A percentile compares a stretch with the other conserved stretches of the same genome.
Evolutionary conservation across 2,113 vertebrate species (phyloP).

Genomic region (Rhodinocichla rosea): DNA sequence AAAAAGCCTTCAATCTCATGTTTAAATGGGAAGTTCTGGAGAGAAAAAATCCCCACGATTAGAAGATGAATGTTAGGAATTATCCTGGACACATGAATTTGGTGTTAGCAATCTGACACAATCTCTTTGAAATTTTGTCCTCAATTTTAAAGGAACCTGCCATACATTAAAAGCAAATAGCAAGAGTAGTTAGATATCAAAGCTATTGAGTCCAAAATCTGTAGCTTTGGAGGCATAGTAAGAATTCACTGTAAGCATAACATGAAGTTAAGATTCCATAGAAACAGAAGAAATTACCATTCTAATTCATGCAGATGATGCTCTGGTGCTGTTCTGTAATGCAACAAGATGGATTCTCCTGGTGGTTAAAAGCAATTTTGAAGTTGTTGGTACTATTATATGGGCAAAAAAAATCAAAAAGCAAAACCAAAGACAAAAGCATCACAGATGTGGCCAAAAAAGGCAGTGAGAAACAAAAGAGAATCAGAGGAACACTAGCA

Average conservation of each 20-base stretch:
- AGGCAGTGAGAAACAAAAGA: background rate
- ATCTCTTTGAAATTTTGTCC: background rate
- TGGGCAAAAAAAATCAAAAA: background rate
- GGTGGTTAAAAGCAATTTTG: background rate
- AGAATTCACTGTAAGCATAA: background rate
- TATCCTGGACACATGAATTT: background rate
- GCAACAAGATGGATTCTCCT: background rate
- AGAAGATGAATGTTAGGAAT: background rate
- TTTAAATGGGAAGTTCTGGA: background rate
- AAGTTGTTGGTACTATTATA: background rate
- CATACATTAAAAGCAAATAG: background rate
- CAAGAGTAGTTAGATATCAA: background rate
- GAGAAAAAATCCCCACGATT: rapidly evolving
- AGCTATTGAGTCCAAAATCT: background rate
- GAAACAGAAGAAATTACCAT: background rate
- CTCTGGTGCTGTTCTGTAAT: background rate
- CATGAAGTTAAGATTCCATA: background rate
- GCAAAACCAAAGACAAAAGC: background rate
- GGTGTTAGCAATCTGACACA: background rate
- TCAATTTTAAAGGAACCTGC: background rate
- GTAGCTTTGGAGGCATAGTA: background rate
- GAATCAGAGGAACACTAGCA: background rate
- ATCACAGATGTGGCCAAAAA: background rate
- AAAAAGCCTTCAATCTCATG: background rate
- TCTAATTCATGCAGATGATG: background rate